Evolutionary conservation across 1,140 invertebrate genomes (phyloP).

Genomic region (Adelges cooleyi): DNA sequence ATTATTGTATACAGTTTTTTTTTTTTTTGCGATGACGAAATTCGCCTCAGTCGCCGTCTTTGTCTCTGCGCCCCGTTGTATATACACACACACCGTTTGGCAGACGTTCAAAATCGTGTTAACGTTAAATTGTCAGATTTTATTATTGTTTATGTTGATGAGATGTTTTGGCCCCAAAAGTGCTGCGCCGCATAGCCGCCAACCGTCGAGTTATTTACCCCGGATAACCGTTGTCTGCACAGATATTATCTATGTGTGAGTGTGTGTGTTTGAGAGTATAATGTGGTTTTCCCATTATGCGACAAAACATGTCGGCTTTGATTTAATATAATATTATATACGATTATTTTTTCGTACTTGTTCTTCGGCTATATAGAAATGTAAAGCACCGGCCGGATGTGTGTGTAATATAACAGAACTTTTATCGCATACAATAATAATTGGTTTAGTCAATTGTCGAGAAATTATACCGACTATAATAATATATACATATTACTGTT

Average conservation of each 20-base stretch:
- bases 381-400: no score
- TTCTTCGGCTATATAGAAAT: no score
- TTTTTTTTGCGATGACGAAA: slow-evolving; percentile 3
- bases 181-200: background rate
- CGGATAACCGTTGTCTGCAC: background rate
- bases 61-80: no score
- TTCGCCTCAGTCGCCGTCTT: background rate
- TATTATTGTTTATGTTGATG: slow-evolving; percentile 25
- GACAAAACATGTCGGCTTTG: background rate
- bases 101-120: slow-evolving; percentile 23
- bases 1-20: background rate
- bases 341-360: no score
- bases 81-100: no score
- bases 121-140: slow-evolving; percentile 21
- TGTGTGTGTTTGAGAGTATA: background rate
- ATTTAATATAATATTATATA: no score
- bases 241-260: background rate
- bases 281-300: background rate
- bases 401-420: no score
- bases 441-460: no score
- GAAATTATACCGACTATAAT: no score
- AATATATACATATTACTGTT: no score
- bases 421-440: no score
- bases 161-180: background rate
- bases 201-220: no score